Evolutionary conservation across 30 jellyfish, hydroid and myxozoan genomes (phyloP).

Genomic region (Turritopsis rubra): DNA sequence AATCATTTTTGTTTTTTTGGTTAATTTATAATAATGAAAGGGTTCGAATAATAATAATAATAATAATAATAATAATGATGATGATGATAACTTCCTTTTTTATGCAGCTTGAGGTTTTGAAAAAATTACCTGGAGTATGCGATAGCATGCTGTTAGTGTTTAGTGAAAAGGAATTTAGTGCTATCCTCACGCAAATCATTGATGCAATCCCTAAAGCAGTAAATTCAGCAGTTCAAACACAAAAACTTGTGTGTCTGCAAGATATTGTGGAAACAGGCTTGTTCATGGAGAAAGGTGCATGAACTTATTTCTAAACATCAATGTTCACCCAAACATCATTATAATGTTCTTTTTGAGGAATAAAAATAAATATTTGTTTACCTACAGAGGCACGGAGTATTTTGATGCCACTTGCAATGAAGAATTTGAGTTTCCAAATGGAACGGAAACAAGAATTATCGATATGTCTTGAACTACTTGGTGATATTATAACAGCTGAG

Average conservation of each 20-base stretch:
- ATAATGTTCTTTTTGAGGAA: too few species aligned
- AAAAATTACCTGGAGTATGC: conserved; percentile 44
- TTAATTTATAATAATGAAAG: too few species aligned
- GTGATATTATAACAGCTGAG: conserved; percentile 66
- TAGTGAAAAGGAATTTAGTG: conserved; percentile 45
- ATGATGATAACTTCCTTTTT: background rate
- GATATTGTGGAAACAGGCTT: conserved; percentile 43
- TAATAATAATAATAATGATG: background rate
- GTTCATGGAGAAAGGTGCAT: conserved; percentile 57
- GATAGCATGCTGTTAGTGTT: conserved; percentile 53
- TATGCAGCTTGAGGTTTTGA: conserved; percentile 47
- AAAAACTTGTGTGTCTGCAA: conserved; percentile 50
- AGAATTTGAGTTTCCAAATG: conserved; percentile 46
- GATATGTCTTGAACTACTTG: conserved; percentile 71
- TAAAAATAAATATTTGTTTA: too few species aligned
- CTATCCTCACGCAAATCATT: background rate
- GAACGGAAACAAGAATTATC: conserved; percentile 73
- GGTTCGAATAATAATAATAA: too few species aligned
- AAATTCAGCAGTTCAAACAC: conserved; percentile 41
- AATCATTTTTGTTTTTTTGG: background rate
- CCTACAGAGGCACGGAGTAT: conserved; percentile 37
- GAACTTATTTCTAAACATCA: background rate
- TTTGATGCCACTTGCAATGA: conserved; percentile 55
- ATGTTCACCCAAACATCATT: background rate
- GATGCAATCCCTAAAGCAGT: conserved; percentile 49